These are phyloP conservation scores for Numenius phaeopus DNA, from an alignment of 2,797 vertebrate genomes.

Conservation along the genomic window DNA sequence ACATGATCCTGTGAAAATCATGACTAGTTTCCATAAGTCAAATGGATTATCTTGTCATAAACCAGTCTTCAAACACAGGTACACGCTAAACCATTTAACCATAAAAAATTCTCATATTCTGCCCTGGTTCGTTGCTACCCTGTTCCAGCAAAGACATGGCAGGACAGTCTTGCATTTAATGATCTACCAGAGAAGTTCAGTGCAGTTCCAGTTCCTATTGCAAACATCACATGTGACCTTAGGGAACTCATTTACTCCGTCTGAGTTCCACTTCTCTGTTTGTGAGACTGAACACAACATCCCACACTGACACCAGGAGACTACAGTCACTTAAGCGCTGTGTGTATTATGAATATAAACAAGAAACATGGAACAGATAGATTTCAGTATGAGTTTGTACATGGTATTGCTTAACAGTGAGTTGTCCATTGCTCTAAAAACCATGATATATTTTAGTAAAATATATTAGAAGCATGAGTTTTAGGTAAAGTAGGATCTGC, in stretches of 20 bases:
- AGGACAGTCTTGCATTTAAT: neutral
- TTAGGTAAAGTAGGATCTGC: neutral
- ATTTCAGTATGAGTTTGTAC: neutral
- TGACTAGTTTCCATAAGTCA: neutral
- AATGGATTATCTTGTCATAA: neutral
- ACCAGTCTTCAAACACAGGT: neutral
- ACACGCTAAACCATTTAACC: rapidly evolving
- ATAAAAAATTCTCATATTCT: neutral
- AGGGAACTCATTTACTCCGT: neutral
- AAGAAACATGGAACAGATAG: neutral
- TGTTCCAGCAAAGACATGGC: neutral
- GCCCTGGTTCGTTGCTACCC: neutral
- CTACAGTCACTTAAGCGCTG: neutral
- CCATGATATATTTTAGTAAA: neutral
- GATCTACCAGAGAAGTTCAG: neutral
- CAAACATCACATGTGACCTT: neutral
- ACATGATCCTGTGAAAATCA: neutral
- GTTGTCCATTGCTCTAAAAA: neutral
- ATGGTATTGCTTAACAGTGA: neutral
- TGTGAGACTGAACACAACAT: neutral
- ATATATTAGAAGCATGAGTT: neutral
- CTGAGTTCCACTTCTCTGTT: neutral
- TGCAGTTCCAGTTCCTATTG: neutral
- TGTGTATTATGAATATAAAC: neutral
- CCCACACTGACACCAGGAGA: neutral